A percentile compares a stretch with the other conserved stretches of the same genome.
Conservation (phyloP, 1,140 invertebrate genomes). For the Tenebrio molitor region DNA sequence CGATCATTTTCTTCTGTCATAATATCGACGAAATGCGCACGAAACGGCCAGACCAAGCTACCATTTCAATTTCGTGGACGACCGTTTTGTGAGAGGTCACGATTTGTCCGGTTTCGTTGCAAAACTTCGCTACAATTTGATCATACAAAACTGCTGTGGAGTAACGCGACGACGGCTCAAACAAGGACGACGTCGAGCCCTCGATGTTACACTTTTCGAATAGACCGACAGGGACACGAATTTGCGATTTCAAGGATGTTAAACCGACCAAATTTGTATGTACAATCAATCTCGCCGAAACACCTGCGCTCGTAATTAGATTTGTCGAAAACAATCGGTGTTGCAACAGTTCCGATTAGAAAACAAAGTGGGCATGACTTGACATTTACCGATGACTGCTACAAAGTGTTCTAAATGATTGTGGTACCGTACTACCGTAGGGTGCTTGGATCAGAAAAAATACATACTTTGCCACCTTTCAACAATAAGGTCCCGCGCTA, state of each 20-base stretch:
- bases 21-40: slow-evolving; percentile 30
- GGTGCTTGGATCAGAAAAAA: no score
- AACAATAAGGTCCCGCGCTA: no score
- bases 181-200: slow-evolving; percentile 8
- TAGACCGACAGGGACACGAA: no score
- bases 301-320: background rate
- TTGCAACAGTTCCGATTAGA: background rate
- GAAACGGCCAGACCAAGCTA: slow-evolving; percentile 14
- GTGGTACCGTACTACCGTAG: no score
- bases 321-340: background rate
- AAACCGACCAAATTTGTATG: background rate
- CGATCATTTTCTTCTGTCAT: slow-evolving; percentile 1
- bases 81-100: slow-evolving; percentile 40
- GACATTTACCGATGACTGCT: background rate
- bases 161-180: background rate
- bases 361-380: background rate
- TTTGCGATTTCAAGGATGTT: background rate
- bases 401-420: no score
- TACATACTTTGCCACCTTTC: no score
- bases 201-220: no score
- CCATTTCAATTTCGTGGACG: slow-evolving; percentile 41
- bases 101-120: slow-evolving; percentile 34
- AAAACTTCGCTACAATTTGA: slow-evolving; percentile 21
- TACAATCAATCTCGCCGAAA: background rate
- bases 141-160: slow-evolving; percentile 18